Percentiles rank a stretch among this genome's conserved stretches.
These are phyloP conservation scores for Limnephilus lunatus DNA, from an alignment of 2,888 invertebrate genomes.

Conservation along the genomic window DNA sequence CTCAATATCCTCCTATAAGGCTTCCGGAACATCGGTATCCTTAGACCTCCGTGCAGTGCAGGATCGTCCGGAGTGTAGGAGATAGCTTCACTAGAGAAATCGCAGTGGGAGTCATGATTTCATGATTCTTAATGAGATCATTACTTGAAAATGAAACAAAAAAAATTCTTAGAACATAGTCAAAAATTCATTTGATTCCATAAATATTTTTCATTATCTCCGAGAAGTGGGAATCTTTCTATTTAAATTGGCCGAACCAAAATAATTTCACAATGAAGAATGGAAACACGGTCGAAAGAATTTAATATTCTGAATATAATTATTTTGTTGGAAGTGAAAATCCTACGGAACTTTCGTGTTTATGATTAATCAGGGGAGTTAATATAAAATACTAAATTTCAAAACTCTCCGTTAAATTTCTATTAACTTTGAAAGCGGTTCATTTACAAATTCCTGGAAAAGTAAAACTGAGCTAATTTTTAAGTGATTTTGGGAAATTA, in stretches of 20 bases:
- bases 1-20: too few relatives aligned
- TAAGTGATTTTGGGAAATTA: background rate
- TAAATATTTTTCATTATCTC: background rate
- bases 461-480: background rate
- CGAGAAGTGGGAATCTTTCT: background rate
- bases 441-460: constrained; percentile 6
- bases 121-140: too few relatives aligned
- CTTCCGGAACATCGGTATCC: too few relatives aligned
- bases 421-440: constrained; percentile 7
- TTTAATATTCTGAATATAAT: background rate
- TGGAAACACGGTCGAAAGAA: background rate
- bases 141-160: too few relatives aligned
- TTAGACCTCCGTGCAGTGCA: too few relatives aligned
- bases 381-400: background rate
- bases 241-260: background rate
- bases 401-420: background rate
- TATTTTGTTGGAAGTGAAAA: background rate
- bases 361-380: background rate
- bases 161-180: too few relatives aligned
- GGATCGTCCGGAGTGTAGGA: too few relatives aligned
- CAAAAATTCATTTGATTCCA: background rate
- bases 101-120: too few relatives aligned
- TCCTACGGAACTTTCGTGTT: background rate
- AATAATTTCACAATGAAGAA: background rate
- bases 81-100: too few relatives aligned